These are phyloP conservation scores for Rhaphigaster nebulosa DNA, from an alignment of 2,888 invertebrate genomes.

Conservation along the genomic window DNA sequence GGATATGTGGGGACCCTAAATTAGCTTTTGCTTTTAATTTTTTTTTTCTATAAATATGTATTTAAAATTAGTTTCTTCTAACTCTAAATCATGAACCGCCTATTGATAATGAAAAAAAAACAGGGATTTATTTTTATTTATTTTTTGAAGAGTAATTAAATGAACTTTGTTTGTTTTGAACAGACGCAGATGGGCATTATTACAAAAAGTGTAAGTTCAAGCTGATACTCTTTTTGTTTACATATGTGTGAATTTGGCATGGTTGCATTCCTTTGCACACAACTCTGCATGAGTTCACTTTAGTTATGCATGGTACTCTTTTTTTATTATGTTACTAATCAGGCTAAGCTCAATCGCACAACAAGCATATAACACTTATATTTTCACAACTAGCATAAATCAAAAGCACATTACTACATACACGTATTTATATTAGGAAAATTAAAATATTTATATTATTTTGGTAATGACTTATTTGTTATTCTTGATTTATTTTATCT, in stretches of 20 bases:
- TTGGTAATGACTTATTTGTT: not conserved
- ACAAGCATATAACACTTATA: not conserved
- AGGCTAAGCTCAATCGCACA: conserved; percentile 3
- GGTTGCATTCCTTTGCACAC: conserved; percentile 51
- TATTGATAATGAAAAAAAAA: not conserved
- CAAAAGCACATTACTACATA: conserved; percentile 3
- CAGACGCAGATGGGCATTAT: conserved; percentile 65
- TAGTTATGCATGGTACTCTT: not conserved
- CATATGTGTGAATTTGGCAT: conserved; percentile 50
- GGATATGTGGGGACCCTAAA: conserved; percentile 23
- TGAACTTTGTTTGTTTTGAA: conserved; percentile 64
- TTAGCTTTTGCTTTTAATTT: conserved; percentile 19
- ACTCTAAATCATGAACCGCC: not conserved
- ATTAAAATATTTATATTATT: not conserved
- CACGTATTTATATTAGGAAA: not conserved
- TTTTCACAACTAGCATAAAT: conserved; percentile 9
- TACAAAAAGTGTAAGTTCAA: conserved; percentile 65
- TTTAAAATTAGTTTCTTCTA: conserved; percentile 1
- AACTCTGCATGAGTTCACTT: conserved; percentile 27
- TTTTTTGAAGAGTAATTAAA: conserved; percentile 59
- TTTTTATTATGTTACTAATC: not conserved
- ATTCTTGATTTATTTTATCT: not conserved
- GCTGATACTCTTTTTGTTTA: conserved; percentile 33
- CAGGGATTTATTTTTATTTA: conserved; percentile 58
- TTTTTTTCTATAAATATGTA: not conserved